Evolutionary conservation across 2,888 invertebrate genomes (phyloP), one percentile per base, ranked within the genome.

Genomic region (Monopis laevigella): DNA sequence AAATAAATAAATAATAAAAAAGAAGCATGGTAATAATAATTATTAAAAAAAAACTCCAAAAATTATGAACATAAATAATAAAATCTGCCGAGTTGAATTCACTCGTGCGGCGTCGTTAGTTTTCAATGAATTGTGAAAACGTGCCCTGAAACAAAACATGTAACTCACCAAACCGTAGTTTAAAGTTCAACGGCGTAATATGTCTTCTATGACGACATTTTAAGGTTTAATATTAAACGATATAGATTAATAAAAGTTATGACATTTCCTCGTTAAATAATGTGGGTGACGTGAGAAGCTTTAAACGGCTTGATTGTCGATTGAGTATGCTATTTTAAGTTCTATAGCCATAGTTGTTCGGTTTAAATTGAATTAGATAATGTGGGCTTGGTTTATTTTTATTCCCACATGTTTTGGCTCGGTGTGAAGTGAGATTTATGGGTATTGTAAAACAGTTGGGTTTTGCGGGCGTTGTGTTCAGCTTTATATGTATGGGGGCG

Each of bases 351-450:
- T 55, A 43, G 49, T 45, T 42, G 59, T 63, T 65, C 52, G 52
- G 71, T 62, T 45, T 50, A 48, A 46, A 67, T 56, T 71, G 55
- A 57, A 53, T 49, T n/a, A 54, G 58, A 11, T 18, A 14, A 26
- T 26, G 43, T 19, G 40, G 39, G 43, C 46, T n/a, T 46, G 48
- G 52, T 61, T 63, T 62, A 61, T 65, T 67, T 67, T 66, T 62
- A 61, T 66, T 59, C 56, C 62, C 62, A 58, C 59, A 58, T 59
- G 45, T 39, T 43, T 50, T 58, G 47, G 59, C 55, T 59, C 56
- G 56, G 62, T 60, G 64, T 62, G 62, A 65, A 65, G 61, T 63
- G 59, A 65, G 64, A 70, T 73, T 74, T 71, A 71, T 63, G 53
- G 52, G 51, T 48, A 57, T 60, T 59, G 65, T 58, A 60, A 62